Evolutionary conservation across 2,797 vertebrate species (phyloP).

Genomic region (Phylloscopus collybita): DNA sequence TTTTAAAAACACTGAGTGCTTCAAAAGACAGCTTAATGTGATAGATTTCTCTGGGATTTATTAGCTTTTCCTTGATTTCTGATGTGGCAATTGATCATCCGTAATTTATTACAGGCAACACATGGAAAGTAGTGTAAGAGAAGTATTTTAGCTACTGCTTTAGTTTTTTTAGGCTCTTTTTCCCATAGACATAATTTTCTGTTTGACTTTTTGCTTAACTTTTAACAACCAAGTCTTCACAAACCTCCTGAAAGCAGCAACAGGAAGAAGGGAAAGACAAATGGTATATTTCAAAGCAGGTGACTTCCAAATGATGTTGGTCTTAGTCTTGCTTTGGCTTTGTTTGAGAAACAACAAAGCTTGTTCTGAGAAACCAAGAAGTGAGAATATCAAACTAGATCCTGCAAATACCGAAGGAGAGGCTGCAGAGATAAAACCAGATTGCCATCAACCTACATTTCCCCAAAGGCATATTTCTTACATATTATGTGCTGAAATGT

Average conservation of each 20-base stretch:
- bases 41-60: neutral
- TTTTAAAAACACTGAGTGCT: neutral
- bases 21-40: neutral
- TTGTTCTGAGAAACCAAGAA: neutral
- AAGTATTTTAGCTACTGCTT: neutral
- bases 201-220: neutral
- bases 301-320: neutral
- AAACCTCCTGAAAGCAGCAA: neutral
- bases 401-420: neutral
- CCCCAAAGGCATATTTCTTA: neutral
- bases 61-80: neutral
- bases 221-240: neutral
- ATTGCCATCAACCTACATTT: neutral
- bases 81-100: neutral
- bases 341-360: neutral
- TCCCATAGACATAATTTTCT: neutral
- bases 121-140: neutral
- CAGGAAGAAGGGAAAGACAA: neutral
- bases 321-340: neutral
- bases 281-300: neutral
- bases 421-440: neutral
- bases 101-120: neutral
- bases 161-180: neutral
- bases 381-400: neutral
- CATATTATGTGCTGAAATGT: neutral